Base-by-base conservation (phyloP, 2,113 vertebrate species). In the Phainopepla nitens region DNA sequence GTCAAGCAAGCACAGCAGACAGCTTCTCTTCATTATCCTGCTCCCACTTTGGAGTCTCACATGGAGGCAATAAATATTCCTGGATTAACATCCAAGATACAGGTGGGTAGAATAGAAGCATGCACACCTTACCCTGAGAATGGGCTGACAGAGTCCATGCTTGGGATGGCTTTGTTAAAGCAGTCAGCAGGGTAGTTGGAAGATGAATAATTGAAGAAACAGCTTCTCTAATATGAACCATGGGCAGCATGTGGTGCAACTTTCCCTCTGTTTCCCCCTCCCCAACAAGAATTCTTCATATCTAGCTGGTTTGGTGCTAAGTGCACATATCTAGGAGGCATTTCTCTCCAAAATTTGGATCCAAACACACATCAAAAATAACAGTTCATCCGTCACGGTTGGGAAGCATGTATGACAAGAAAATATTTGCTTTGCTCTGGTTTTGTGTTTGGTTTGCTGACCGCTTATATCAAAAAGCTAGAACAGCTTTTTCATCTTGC, bases 351-450 rank as follows among this genome's bases (percentile, higher is more conserved):
- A 87, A 96, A 93, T 94, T 94, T 93, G 50, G 70, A 95, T 96
- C 76, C 89, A 90, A 88, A 93, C 87, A 96, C 92, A 85, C 89
- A 94, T 96, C 82, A 95, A 96, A 94, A 97, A 90, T 95, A 95
- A 83, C 80, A 97, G 93, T 90, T 97, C 85, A 96, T 96, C 97
- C 14, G 87, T 97, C 93, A 97, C 93, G 86, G 96, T 90, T 89
- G 89, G 87, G 78, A 97, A 96, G 85, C 85, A 81, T 83, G 84
- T 92, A 95, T 85, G 94, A 97, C 81, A 96, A 95, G 94, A 97
- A 98, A 97, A 97, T 94, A 94, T 97, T 98, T 97, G 94, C 96
- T 97, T 97, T 97, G 95, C 95, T 98, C 95, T 98, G 96, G 84
- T 94, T 97, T 97, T 97, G 86, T 96, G 72, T 96, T 97, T 97